These are phyloP conservation scores for Scaptomyza montana DNA, from an alignment of 1,140 invertebrate species.

Conservation along the genomic window DNA sequence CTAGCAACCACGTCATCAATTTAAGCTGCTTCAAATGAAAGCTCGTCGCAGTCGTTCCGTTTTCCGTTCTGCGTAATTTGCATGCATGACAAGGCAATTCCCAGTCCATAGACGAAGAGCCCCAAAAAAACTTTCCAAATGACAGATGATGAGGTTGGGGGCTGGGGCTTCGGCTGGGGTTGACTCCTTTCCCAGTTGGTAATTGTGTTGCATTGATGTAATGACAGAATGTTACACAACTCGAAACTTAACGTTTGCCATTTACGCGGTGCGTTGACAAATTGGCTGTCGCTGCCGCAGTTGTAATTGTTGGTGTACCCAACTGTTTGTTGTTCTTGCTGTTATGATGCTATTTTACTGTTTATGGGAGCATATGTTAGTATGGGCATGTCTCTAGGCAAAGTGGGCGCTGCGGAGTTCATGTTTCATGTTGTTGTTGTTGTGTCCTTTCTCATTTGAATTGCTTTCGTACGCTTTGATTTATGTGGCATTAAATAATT, in stretches of 20 bases:
- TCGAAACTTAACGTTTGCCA: conserved; percentile 44
- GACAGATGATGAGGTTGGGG: not conserved
- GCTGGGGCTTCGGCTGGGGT: too few relatives aligned
- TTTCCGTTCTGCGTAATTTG: conserved; percentile 44
- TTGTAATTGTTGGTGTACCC: conserved; percentile 33
- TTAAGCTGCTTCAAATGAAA: conserved; percentile 44
- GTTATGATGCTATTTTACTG: not conserved
- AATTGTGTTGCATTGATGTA: conserved; percentile 57
- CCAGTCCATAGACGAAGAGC: not conserved
- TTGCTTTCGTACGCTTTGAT: conserved; percentile 61
- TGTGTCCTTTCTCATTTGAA: conserved; percentile 24
- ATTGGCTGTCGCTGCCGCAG: conserved; percentile 57
- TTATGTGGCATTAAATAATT: conserved; percentile 75
- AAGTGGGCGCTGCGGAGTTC: conserved; percentile 27
- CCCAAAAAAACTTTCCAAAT: not conserved
- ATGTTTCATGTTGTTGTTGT: conserved; percentile 24
- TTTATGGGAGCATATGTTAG: not conserved
- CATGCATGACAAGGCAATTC: conserved; percentile 50
- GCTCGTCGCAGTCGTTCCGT: conserved; percentile 19
- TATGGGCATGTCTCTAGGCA: conserved; percentile 8
- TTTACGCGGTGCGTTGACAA: conserved; percentile 58
- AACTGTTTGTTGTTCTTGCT: not conserved
- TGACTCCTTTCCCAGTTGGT: conserved; percentile 1
- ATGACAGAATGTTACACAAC: conserved; percentile 53
- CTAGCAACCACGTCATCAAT: conserved; percentile 43